Conservation (phyloP, 2,797 vertebrate species). For the Triplophysa bombifrons region DNA sequence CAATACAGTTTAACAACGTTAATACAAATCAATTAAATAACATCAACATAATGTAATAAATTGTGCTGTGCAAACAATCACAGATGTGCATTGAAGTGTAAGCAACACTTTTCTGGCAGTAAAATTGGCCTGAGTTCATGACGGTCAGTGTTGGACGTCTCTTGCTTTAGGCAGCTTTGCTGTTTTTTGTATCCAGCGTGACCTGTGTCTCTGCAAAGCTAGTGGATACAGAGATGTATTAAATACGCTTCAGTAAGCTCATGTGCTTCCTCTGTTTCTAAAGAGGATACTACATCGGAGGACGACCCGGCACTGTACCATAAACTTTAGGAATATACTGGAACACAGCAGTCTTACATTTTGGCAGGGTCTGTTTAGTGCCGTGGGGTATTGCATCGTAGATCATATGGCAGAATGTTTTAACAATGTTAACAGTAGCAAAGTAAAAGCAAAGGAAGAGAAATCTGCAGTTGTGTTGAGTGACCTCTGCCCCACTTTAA, state of each 20-base stretch:
- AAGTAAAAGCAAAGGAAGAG: conserved; percentile 63
- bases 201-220: conserved; percentile 27
- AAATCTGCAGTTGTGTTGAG: conserved; percentile 47
- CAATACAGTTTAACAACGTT: too few relatives aligned
- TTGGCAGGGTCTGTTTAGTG: conserved; percentile 55
- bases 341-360: conserved; percentile 63
- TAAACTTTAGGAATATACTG: conserved; percentile 74
- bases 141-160: background rate
- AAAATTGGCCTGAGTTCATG: background rate
- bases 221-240: conserved; percentile 22
- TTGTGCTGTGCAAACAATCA: background rate
- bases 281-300: conserved; percentile 35
- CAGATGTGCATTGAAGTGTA: background rate
- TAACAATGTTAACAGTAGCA: conserved; percentile 71
- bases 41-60: too few relatives aligned
- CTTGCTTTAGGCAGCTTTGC: conserved; percentile 8
- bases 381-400: conserved; percentile 58
- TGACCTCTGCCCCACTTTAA: conserved; percentile 44
- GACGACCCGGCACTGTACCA: conserved; percentile 51
- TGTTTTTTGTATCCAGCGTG: conserved; percentile 5
- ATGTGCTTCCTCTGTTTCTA: conserved; percentile 39
- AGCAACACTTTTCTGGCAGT: background rate
- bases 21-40: too few relatives aligned
- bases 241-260: conserved; percentile 1
- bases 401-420: conserved; percentile 70